These are phyloP conservation scores for Margaritifera margaritifera DNA, from an alignment of 2,888 invertebrate species.

Conservation along the genomic window DNA sequence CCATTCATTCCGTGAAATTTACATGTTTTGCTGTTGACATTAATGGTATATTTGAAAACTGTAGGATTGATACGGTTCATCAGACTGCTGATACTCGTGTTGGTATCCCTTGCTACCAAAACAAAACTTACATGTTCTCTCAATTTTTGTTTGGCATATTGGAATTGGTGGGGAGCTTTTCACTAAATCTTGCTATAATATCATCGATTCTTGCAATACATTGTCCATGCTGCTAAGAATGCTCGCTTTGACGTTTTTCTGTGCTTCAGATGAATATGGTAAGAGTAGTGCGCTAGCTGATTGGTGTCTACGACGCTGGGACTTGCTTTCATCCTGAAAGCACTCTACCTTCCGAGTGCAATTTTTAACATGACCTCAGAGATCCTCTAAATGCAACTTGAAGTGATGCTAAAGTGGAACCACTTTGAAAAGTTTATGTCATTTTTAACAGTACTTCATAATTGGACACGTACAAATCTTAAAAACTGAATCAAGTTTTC, in stretches of 20 bases:
- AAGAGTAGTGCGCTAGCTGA: not conserved
- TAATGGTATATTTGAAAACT: not conserved
- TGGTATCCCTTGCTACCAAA: constrained; percentile 1
- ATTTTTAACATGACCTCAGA: constrained; percentile 1
- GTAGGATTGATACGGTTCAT: constrained; percentile 7
- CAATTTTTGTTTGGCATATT: constrained; percentile 15
- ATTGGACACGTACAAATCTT: too few species aligned
- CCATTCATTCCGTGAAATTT: constrained; percentile 7
- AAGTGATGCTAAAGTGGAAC: too few species aligned
- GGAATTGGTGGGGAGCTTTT: constrained; percentile 18
- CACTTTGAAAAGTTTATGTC: too few species aligned
- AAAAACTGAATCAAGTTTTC: too few species aligned
- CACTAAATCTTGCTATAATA: constrained; percentile 6
- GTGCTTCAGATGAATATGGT: not conserved
- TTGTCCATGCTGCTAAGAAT: constrained; percentile 5
- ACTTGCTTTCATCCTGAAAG: too few species aligned
- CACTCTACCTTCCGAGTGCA: not conserved
- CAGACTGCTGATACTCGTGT: not conserved
- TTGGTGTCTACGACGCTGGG: not conserved
- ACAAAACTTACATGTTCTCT: constrained; percentile 14
- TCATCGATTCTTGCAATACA: constrained; percentile 9
- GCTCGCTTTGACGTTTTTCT: not conserved
- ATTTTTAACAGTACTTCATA: too few species aligned
- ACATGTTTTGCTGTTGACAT: constrained; percentile 6
- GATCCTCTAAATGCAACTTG: too few species aligned